Percentiles rank a stretch among this genome's conserved stretches.
phyloP scores from a whole-genome alignment of 2,797 vertebrate species.

The Sitta carolinensis region DNA sequence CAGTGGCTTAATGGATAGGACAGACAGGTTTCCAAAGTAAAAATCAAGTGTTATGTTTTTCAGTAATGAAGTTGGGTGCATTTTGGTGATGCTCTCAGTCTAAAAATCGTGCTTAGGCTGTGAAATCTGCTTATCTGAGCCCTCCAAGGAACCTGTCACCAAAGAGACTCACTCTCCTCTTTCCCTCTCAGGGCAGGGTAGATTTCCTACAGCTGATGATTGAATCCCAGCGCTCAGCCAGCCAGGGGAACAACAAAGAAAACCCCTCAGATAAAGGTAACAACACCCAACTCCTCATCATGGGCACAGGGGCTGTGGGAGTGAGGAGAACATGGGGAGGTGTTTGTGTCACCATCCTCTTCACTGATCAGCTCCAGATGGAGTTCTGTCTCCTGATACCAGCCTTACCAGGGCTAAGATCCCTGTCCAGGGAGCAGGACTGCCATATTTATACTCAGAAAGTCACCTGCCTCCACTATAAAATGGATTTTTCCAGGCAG shows the following conservation, averaged over 20 bases:
- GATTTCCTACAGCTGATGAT: slow-evolving; percentile 72
- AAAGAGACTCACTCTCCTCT: not conserved
- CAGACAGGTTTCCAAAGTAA: not conserved
- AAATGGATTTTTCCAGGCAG: not conserved
- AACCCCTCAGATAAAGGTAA: slow-evolving; percentile 1
- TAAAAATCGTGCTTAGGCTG: not conserved
- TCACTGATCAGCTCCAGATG: not conserved
- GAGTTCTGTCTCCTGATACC: not conserved
- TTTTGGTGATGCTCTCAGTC: not conserved
- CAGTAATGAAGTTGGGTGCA: not conserved
- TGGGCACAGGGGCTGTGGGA: accelerated
- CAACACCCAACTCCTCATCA: not conserved
- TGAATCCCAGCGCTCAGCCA: not conserved
- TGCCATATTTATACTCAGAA: not conserved
- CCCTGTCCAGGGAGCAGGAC: not conserved
- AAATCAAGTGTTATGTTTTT: accelerated
- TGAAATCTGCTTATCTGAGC: not conserved
- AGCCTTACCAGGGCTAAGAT: not conserved
- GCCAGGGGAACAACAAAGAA: accelerated
- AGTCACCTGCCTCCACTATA: not conserved
- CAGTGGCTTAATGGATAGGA: not conserved
- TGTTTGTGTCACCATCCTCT: not conserved
- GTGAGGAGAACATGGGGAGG: accelerated
- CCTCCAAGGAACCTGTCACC: not conserved
- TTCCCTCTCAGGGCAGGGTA: slow-evolving; percentile 54